Conservation (phyloP, 2,797 vertebrate genomes). For the Mus caroli region DNA sequence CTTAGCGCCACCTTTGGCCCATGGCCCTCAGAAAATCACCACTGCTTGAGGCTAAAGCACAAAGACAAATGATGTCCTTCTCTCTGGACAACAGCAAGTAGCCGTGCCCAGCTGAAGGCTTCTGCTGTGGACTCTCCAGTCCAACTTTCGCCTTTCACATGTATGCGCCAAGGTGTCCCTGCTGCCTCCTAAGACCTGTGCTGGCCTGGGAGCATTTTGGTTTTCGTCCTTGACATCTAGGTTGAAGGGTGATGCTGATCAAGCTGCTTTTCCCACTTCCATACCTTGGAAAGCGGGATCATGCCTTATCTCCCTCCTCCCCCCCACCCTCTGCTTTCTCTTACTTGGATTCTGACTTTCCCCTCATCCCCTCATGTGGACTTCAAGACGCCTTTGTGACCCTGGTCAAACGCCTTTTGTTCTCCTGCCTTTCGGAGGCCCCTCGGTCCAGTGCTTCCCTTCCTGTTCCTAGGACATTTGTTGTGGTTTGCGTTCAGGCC, state of each 20-base stretch:
- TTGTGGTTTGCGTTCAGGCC: conserved; percentile 23
- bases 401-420: conserved; percentile 19
- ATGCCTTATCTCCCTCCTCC: not conserved
- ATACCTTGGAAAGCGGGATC: not conserved
- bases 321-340: conserved; percentile 1
- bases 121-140: not conserved
- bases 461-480: not conserved
- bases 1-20: not conserved
- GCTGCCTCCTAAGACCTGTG: not conserved
- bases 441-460: not conserved
- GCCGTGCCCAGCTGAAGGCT: not conserved
- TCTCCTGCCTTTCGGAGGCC: not conserved
- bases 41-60: not conserved
- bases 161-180: not conserved
- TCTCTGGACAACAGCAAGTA: not conserved
- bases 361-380: not conserved
- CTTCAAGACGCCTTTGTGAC: not conserved
- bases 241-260: conserved; percentile 3
- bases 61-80: not conserved
- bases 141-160: not conserved
- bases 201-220: not conserved
- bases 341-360: not conserved
- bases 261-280: not conserved
- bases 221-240: not conserved
- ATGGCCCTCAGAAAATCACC: not conserved